Evolutionary conservation across 2,113 vertebrate species (phyloP), one percentile per base, ranked within the genome.

Genomic region (Elephas maximus): DNA sequence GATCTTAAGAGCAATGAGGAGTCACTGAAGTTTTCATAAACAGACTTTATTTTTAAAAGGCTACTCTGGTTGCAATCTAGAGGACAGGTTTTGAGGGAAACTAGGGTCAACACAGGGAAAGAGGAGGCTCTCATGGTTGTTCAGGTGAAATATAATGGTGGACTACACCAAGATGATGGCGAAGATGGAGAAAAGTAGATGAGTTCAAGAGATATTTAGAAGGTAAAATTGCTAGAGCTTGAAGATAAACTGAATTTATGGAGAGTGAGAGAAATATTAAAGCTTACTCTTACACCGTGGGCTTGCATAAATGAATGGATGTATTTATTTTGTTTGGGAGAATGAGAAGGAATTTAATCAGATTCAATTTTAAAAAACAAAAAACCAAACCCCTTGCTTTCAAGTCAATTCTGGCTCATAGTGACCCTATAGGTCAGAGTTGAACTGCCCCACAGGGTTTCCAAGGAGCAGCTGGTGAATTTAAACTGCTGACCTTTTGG

Each of bases 161-260:
- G 30, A 9, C 12, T 41, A 94, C 18, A 33, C 26, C 51, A 93
- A 87, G 28, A 14, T n/a, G 48, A 67, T 67, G 44, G 71, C 41
- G 18, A 26, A 77, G 57, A 83, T 78, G 45, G 63, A 93, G 37
- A 37, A 41, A 88, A 89, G 18, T 53, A 26, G 26, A 44, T 33
- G 26, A 53, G 65, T 63, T 57, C 67, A 48, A 65, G 9, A 67
- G 60, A 44, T 79, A 69, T n/a, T 53, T 20, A 82, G 17, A 9
- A 89, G 82, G 12, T 74, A 81, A 93, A 81, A 82, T 63, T 51
- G 67, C 86, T 76, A 45, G 33, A 82, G 74, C 78, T 82, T 82
- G 44, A 82, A 37, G 53, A 51, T 37, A 71, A 60, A 37, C 26
- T 45, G n/a, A 87, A 87, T 88, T 71, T 80, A 80, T 60, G 21